Conservation (phyloP, 2,797 vertebrate species). For the Propithecus deckenii region DNA sequence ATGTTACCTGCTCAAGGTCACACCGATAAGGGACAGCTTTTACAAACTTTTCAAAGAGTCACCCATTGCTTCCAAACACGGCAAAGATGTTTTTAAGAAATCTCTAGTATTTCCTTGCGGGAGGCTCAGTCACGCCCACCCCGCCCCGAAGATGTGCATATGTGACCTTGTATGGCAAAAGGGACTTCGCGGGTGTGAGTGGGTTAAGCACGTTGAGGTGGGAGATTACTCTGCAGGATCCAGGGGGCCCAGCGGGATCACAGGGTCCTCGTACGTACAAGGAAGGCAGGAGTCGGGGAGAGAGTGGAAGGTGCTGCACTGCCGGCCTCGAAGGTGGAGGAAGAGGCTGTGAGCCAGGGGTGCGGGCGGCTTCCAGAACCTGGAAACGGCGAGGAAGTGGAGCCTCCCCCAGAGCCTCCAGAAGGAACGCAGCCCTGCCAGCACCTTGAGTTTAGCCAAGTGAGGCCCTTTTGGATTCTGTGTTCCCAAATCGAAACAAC, state of each 20-base stretch:
- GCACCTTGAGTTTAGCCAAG: not conserved
- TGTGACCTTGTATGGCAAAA: not conserved
- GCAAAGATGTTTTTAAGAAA: not conserved
- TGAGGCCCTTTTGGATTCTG: not conserved
- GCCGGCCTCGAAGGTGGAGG: not conserved
- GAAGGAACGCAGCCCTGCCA: not conserved
- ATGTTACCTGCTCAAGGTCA: not conserved
- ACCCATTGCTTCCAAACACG: not conserved
- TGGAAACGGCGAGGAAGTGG: not conserved
- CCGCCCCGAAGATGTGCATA: not conserved
- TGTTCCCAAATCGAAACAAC: not conserved
- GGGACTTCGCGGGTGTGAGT: not conserved
- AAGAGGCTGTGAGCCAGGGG: not conserved
- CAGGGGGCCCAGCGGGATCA: not conserved
- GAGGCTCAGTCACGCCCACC: not conserved
- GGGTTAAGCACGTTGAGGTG: not conserved
- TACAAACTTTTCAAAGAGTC: not conserved
- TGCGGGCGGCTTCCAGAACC: fast-evolving
- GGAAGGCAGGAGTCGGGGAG: not conserved
- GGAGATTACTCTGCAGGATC: not conserved
- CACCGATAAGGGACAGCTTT: not conserved
- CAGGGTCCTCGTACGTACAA: not conserved
- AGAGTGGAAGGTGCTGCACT: not conserved
- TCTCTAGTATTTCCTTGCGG: not conserved
- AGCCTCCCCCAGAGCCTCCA: not conserved